Percentiles rank a stretch among this genome's conserved stretches.
These are phyloP conservation scores for Catharus ustulatus DNA, from an alignment of 2,797 vertebrate genomes.

Conservation along the genomic window DNA sequence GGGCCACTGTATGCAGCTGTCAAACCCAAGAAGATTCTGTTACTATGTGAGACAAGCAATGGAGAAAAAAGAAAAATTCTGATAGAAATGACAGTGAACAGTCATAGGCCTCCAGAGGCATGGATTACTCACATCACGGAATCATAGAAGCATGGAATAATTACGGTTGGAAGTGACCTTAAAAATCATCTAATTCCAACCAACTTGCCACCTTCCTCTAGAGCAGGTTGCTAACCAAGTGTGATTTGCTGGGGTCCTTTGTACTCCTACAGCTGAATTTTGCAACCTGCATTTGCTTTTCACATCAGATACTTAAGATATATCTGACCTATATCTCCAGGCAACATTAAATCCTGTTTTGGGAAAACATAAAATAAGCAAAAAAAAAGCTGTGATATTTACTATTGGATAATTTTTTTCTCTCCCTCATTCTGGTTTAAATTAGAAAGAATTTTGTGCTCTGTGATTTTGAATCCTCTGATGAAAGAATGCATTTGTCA, in stretches of 20 bases:
- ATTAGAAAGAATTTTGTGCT: not conserved
- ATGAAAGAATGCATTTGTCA: not conserved
- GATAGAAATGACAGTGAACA: not conserved
- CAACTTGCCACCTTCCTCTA: not conserved
- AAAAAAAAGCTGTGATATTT: not conserved
- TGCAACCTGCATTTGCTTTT: not conserved
- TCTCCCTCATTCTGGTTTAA: not conserved
- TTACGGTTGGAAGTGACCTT: not conserved
- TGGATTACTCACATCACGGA: not conserved
- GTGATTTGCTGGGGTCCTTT: not conserved
- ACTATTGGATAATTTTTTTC: not conserved
- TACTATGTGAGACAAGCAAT: not conserved
- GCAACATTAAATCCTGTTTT: not conserved
- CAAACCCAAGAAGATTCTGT: not conserved
- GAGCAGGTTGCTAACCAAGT: not conserved
- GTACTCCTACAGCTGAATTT: not conserved
- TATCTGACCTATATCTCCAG: not conserved
- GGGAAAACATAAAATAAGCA: not conserved
- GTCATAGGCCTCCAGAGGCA: not conserved
- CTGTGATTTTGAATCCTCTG: not conserved
- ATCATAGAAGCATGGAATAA: not conserved
- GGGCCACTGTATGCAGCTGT: not conserved
- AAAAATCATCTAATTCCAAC: not conserved
- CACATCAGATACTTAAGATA: not conserved
- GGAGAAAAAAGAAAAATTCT: not conserved